These are phyloP conservation scores for Byasa hedistus DNA, from an alignment of 2,888 invertebrate species.

Conservation along the genomic window DNA sequence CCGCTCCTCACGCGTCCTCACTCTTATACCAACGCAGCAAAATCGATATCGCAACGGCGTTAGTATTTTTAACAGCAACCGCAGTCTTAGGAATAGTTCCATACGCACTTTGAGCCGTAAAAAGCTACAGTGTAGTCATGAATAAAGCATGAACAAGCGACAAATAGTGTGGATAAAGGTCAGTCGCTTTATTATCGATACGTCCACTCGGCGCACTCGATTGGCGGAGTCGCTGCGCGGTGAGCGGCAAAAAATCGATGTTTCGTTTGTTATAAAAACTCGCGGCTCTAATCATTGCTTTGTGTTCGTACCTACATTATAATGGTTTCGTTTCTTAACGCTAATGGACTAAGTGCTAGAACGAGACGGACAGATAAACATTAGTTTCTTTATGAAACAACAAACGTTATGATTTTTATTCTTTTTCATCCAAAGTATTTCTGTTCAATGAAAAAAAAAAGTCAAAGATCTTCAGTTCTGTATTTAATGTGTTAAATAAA, in stretches of 20 bases:
- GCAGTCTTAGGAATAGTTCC: constrained; percentile 44
- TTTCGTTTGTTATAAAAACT: constrained; percentile 20
- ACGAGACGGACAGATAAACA: constrained; percentile 6
- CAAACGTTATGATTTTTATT: no score
- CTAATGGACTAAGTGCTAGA: constrained; percentile 6
- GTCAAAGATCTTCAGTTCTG: no score
- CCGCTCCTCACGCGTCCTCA: constrained; percentile 31
- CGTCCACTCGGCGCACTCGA: constrained; percentile 55
- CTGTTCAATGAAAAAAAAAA: no score
- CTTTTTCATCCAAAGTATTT: no score
- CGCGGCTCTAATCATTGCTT: constrained; percentile 24
- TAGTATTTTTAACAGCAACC: constrained; percentile 24
- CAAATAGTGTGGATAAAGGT: constrained; percentile 74
- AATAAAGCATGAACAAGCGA: constrained; percentile 71
- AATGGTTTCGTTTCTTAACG: constrained; percentile 8
- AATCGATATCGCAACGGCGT: constrained; percentile 30
- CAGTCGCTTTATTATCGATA: constrained; percentile 67
- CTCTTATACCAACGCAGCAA: constrained; percentile 31
- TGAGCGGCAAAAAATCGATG: constrained; percentile 31
- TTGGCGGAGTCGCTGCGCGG: no score
- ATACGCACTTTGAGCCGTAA: constrained; percentile 62
- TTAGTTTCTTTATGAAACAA: no score
- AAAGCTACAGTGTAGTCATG: constrained; percentile 60
- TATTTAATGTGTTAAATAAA: no score
- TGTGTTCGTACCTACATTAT: constrained; percentile 14